phyloP scores from a whole-genome alignment of 1,140 invertebrate genomes.

The Hypothenemus hampei region DNA sequence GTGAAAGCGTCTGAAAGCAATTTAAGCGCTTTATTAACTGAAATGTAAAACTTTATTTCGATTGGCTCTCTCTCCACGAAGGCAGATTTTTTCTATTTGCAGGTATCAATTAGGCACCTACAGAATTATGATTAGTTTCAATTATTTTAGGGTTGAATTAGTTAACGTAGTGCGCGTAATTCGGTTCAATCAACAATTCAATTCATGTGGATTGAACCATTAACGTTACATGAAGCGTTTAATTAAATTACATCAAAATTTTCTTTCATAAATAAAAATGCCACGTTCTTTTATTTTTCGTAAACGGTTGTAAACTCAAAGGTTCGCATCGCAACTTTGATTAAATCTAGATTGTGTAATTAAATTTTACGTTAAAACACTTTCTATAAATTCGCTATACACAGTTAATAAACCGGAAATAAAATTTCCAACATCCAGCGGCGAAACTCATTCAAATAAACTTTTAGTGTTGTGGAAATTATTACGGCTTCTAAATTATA shows the following conservation, averaged over 20 bases:
- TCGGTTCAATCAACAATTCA: too few relatives aligned
- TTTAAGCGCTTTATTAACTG: constrained; percentile 19
- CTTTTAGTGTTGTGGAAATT: constrained; percentile 7
- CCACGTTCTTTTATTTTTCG: too few relatives aligned
- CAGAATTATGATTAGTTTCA: background rate
- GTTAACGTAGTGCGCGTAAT: too few relatives aligned
- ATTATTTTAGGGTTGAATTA: background rate
- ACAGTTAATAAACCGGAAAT: constrained; percentile 8
- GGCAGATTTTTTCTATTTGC: background rate
- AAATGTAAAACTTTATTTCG: constrained; percentile 16
- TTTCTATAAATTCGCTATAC: background rate
- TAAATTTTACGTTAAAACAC: too few relatives aligned
- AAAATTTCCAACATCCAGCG: constrained; percentile 2
- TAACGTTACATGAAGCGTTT: too few relatives aligned
- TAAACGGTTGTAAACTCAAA: too few relatives aligned
- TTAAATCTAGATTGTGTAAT: too few relatives aligned
- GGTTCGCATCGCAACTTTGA: too few relatives aligned
- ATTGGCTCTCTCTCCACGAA: background rate
- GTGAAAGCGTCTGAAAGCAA: constrained; percentile 16
- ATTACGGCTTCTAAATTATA: constrained; percentile 15
- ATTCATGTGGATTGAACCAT: too few relatives aligned
- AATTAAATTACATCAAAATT: too few relatives aligned
- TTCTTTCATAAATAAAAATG: too few relatives aligned
- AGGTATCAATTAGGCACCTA: background rate
- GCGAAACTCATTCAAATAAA: constrained; percentile 3